A percentile compares a stretch with the other conserved stretches of the same genome.
phyloP scores from a whole-genome alignment of 2,113 vertebrate species.

The Melierax canorus region DNA sequence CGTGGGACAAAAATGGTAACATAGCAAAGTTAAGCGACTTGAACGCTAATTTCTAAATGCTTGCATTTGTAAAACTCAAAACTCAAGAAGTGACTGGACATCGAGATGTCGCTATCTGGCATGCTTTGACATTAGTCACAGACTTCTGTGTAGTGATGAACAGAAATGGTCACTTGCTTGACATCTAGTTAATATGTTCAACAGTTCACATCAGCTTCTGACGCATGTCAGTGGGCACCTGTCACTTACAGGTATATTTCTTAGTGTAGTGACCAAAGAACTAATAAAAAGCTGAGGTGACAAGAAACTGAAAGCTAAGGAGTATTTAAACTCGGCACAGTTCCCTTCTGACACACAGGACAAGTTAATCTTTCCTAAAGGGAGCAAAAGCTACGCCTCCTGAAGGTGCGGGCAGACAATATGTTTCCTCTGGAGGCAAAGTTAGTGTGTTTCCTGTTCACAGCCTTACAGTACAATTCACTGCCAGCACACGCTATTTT shows the following conservation, averaged over 20 bases:
- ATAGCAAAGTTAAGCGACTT: not conserved
- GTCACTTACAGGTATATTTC: not conserved
- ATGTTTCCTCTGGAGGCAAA: not conserved
- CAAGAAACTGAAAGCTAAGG: not conserved
- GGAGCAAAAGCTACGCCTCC: not conserved
- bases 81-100: not conserved
- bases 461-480: not conserved
- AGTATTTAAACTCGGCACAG: not conserved
- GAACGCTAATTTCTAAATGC: not conserved
- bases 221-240: not conserved
- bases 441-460: not conserved
- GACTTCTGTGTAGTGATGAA: not conserved
- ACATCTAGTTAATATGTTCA: not conserved
- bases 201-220: not conserved
- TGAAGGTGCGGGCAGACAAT: slow-evolving; percentile 5
- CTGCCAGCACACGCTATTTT: not conserved
- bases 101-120: not conserved
- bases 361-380: not conserved
- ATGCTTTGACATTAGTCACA: not conserved
- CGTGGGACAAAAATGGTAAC: not conserved
- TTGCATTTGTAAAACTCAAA: not conserved
- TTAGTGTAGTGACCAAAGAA: not conserved
- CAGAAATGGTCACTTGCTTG: not conserved
- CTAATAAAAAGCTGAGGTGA: not conserved
- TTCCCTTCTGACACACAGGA: not conserved